Evolutionary conservation across 2,113 vertebrate species (phyloP).

Genomic region (Lontra canadensis): DNA sequence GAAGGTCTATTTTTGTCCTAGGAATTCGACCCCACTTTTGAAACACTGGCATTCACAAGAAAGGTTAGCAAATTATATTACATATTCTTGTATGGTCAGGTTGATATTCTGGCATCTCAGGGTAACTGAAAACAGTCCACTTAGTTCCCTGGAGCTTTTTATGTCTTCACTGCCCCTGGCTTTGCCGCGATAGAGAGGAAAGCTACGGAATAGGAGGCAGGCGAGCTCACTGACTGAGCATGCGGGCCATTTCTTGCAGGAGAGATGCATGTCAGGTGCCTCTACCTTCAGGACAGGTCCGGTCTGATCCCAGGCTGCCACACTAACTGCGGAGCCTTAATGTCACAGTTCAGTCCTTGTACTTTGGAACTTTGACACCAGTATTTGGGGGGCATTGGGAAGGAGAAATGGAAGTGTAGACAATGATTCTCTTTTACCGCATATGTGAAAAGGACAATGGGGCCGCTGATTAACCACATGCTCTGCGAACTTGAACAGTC

Average conservation of each 20-base stretch:
- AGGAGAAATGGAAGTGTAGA: not conserved
- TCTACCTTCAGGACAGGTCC: not conserved
- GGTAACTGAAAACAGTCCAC: slow-evolving; percentile 1
- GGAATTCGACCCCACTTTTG: not conserved
- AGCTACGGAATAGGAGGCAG: not conserved
- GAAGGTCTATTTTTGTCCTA: slow-evolving; percentile 47
- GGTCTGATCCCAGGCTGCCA: not conserved
- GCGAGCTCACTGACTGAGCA: not conserved
- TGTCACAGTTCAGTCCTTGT: not conserved
- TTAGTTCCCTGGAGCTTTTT: not conserved
- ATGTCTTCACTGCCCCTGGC: not conserved
- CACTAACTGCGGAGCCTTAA: not conserved
- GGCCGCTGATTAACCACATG: not conserved
- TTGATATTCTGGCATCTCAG: not conserved
- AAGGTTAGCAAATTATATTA: slow-evolving; percentile 16
- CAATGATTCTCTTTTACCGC: slow-evolving; percentile 52
- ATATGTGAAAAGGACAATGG: not conserved
- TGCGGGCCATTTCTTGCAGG: not conserved
- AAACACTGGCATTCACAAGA: slow-evolving; percentile 23
- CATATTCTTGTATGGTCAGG: not conserved
- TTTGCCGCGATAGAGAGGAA: not conserved
- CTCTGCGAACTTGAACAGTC: slow-evolving; percentile 42
- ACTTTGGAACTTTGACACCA: slow-evolving; percentile 37
- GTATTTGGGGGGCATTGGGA: not conserved
- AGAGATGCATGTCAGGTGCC: not conserved